These are phyloP conservation scores for Polypedilum vanderplanki DNA, from an alignment of 1,140 invertebrate species.

Conservation along the genomic window DNA sequence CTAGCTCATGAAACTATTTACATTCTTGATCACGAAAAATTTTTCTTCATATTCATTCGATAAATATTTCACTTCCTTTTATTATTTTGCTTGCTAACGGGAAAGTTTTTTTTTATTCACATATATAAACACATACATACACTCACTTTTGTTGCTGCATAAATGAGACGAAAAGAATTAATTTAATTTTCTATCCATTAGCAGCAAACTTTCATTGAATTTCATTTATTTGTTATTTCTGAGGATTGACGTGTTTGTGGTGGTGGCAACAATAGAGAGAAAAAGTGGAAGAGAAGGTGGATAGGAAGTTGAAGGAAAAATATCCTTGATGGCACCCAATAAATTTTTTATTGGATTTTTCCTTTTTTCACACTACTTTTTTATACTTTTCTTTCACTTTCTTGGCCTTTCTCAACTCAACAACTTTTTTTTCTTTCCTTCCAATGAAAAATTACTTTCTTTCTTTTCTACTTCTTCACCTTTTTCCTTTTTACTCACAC, in stretches of 20 bases:
- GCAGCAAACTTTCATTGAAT: not conserved
- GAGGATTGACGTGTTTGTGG: not conserved
- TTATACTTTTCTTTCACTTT: too few species aligned
- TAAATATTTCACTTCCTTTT: not conserved
- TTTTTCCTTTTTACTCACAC: too few species aligned
- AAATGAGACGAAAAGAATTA: not conserved
- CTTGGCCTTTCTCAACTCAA: too few species aligned
- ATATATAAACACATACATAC: not conserved
- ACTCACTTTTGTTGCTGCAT: too few species aligned
- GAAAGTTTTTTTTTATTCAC: not conserved
- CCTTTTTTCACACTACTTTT: too few species aligned
- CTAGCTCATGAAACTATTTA: not conserved
- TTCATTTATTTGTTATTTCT: not conserved
- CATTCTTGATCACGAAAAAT: not conserved
- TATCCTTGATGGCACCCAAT: too few species aligned
- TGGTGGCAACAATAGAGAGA: not conserved
- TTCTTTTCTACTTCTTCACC: too few species aligned
- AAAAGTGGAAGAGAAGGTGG: not conserved
- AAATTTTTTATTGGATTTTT: too few species aligned
- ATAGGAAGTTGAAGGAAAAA: too few species aligned
- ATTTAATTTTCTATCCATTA: conserved; percentile 9
- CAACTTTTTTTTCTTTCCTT: too few species aligned
- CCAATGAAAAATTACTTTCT: too few species aligned
- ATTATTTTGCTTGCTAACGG: not conserved
- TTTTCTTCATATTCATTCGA: not conserved